Conservation (phyloP, 2,888 invertebrate species). For the Cantharis rustica region DNA sequence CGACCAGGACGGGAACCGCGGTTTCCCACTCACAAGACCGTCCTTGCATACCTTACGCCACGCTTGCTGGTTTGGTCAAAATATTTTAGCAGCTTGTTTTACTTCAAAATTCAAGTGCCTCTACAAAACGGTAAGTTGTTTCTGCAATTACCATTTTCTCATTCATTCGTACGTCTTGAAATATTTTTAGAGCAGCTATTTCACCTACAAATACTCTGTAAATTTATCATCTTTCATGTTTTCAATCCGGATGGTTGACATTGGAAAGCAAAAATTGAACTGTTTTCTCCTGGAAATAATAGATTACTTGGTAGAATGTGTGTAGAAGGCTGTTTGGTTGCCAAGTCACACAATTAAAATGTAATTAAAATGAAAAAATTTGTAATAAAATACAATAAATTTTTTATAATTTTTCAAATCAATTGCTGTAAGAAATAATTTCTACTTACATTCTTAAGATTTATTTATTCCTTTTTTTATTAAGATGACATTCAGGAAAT, state of each 20-base stretch:
- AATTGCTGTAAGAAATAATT: no score
- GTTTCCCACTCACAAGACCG: no score
- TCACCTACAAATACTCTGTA: neutral
- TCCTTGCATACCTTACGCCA: no score
- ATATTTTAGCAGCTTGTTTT: neutral
- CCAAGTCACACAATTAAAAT: no score
- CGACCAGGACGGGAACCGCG: no score
- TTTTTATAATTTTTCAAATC: no score
- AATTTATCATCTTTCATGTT: neutral
- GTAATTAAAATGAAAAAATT: neutral
- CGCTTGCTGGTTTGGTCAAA: no score
- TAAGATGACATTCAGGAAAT: no score
- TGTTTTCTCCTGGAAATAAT: neutral
- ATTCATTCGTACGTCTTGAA: neutral
- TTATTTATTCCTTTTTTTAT: no score
- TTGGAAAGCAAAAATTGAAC: neutral
- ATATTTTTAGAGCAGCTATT: neutral
- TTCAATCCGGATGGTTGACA: neutral
- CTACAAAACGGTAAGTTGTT: neutral
- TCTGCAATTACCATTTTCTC: neutral
- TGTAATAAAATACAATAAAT: no score
- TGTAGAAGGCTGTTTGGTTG: neutral
- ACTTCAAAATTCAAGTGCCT: neutral
- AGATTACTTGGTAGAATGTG: neutral
- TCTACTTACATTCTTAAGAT: no score